These are phyloP conservation scores for Lochmaea crataegi DNA, from an alignment of 2,888 invertebrate species.

Conservation along the genomic window DNA sequence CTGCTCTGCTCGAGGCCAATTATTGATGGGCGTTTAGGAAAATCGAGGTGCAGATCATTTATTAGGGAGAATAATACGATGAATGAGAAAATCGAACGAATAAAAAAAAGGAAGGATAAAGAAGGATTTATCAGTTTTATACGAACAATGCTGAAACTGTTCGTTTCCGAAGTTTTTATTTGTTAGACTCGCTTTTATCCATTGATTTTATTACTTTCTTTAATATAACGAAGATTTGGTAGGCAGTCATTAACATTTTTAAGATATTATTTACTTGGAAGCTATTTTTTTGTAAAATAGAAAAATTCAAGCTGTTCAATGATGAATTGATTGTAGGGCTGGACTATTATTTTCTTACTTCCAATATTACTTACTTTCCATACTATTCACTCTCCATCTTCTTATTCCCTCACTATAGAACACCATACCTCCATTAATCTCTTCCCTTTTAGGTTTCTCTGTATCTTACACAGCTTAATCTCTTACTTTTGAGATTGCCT, in stretches of 20 bases:
- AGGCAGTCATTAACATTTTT: not conserved
- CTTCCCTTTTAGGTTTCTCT: no score
- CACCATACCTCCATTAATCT: no score
- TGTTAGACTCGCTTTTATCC: not conserved
- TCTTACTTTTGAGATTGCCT: no score
- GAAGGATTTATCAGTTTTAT: conserved; percentile 22
- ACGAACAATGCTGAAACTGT: conserved; percentile 22
- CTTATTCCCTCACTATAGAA: no score
- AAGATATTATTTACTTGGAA: not conserved
- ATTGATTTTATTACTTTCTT: not conserved
- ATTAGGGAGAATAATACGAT: conserved; percentile 30
- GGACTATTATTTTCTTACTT: no score
- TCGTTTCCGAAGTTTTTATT: conserved; percentile 23
- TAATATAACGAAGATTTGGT: not conserved
- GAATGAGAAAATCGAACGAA: conserved; percentile 11
- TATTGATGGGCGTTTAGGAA: conserved; percentile 45
- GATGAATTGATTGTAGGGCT: no score
- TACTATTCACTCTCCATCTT: no score
- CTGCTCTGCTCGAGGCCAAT: conserved; percentile 41
- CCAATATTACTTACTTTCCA: no score
- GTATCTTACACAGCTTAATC: no score
- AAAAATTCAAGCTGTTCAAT: no score
- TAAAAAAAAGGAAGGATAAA: conserved; percentile 5
- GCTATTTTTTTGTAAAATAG: no score
- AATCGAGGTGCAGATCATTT: conserved; percentile 21